Evolutionary conservation across 2,888 invertebrate genomes (phyloP).

Genomic region (Papilio protenor): DNA sequence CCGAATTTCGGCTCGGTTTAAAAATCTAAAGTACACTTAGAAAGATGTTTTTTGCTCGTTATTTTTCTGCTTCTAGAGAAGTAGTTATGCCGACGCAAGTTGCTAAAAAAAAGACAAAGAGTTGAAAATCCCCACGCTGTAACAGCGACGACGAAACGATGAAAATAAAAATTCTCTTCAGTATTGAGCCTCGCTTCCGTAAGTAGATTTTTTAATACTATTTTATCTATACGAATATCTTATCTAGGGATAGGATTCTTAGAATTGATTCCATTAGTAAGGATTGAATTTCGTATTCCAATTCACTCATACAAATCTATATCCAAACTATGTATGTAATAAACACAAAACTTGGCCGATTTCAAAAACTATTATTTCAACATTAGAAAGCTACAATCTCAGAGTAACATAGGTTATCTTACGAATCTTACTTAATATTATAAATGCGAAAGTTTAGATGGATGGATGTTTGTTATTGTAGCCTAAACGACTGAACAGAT

Average conservation of each 20-base stretch:
- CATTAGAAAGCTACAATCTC: too few species aligned
- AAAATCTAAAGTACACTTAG: slow-evolving; percentile 21
- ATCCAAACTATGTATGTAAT: too few species aligned
- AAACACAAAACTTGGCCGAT: too few species aligned
- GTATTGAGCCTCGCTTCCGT: slow-evolving; percentile 17
- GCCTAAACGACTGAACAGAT: too few species aligned
- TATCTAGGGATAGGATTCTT: background rate
- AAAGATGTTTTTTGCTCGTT: slow-evolving; percentile 26
- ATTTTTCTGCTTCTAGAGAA: slow-evolving; percentile 26
- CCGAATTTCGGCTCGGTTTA: slow-evolving; percentile 14
- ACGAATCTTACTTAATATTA: too few species aligned
- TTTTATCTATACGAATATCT: background rate
- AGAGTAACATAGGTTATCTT: too few species aligned
- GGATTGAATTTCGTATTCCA: background rate
- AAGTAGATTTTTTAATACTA: slow-evolving; percentile 16
- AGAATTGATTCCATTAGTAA: background rate
- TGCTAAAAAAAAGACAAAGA: slow-evolving; percentile 28
- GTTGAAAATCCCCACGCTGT: slow-evolving; percentile 24
- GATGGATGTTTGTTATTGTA: too few species aligned
- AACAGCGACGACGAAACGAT: slow-evolving; percentile 24
- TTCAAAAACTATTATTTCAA: too few species aligned
- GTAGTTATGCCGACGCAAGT: slow-evolving; percentile 24
- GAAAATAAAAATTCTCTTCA: slow-evolving; percentile 13
- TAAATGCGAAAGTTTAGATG: too few species aligned
- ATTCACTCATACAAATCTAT: background rate